Evolutionary conservation across 1,140 invertebrate species (phyloP), one percentile per base, ranked within the genome.

Genomic region (Listronotus oregonensis): DNA sequence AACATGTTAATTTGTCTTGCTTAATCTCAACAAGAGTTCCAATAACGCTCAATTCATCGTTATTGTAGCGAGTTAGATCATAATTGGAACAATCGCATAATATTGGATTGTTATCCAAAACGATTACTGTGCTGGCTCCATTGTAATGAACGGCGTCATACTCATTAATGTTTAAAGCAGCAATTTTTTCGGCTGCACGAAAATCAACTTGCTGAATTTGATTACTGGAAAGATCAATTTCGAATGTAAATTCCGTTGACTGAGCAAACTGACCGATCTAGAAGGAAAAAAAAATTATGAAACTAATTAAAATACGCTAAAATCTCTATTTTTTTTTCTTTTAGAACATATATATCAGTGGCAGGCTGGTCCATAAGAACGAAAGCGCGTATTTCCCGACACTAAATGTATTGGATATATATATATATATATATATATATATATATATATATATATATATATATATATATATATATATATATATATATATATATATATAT

Each of bases 41-140:
- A 5, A 72, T 47, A 9, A 17, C n/a, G n/a, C 52, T 32, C 17
- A 70, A 57, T 3, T 50, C 37, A 10, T 55, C 12, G 9, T 58
- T 59, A 43, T 70, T 68, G 44, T 71, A 73, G 34, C 58, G 34
- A 21, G 62, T 49, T 14, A 75, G 61, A 39, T 73, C 50, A 37
- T 66, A 73, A 32, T 52, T 57, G 12, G n/a, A 21, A 39, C 56
- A 60, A 50, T 63, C 52, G 18, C 64, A 66, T 6, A 27, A 6
- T 14, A 66, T 59, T 3, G 63, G 50, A 51, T 66, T 65, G 12
- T 49, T 37, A 1, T 17, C 9, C 21, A 67, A 10, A 14, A 60
- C 12, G 27, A 51, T 11, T n/a, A 68, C 21, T 14, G 21, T 40
- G 39, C 39, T 40, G 10, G 10, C 39, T 12, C 39, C n/a, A 14